phyloP scores from a whole-genome alignment of 2,797 vertebrate species.

The Falco peregrinus region DNA sequence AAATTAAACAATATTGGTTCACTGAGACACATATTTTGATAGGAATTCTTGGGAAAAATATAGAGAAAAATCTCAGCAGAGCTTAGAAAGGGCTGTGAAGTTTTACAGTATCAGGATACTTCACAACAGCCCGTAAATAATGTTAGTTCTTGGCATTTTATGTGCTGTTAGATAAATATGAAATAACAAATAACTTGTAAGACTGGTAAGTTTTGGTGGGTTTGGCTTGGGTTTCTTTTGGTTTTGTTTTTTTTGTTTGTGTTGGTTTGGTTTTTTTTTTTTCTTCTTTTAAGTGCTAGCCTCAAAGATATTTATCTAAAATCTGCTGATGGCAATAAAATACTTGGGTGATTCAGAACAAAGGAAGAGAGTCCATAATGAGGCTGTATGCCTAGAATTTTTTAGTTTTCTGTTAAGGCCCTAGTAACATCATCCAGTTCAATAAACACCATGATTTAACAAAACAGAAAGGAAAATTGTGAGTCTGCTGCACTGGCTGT shows the following conservation, averaged over 20 bases:
- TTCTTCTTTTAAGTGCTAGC: neutral
- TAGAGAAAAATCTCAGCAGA: neutral
- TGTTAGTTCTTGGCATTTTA: neutral
- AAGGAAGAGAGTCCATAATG: neutral
- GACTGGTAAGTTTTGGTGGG: neutral
- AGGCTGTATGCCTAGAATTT: neutral
- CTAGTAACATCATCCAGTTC: neutral
- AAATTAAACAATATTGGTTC: neutral
- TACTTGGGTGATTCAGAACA: neutral
- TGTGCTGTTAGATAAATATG: neutral
- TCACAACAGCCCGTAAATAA: neutral
- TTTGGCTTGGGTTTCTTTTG: too few relatives aligned
- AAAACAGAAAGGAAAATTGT: neutral
- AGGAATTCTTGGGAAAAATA: neutral
- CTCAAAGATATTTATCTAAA: neutral
- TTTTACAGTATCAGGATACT: neutral
- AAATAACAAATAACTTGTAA: neutral
- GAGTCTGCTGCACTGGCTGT: neutral
- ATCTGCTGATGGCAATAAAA: neutral
- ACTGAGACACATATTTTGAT: neutral
- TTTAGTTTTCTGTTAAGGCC: neutral
- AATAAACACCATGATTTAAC: neutral
- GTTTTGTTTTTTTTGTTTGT: too few relatives aligned
- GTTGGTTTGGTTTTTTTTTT: rapidly evolving
- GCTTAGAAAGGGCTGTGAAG: neutral